Evolutionary conservation across 2,113 vertebrate genomes (phyloP).

Genomic region (Helogale parvula): DNA sequence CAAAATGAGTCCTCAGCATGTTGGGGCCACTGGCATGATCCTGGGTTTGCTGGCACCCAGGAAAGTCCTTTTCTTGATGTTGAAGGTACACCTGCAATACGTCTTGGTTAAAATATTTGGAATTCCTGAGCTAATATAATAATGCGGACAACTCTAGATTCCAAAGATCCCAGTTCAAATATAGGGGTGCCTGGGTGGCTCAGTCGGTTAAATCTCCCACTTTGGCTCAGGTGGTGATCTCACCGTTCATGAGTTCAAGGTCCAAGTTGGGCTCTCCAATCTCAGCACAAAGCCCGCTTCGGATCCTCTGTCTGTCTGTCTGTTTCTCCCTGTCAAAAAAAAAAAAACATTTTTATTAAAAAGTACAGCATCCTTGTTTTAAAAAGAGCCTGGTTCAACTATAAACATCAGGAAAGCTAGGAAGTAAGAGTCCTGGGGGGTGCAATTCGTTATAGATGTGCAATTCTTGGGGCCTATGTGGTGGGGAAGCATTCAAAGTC

Average conservation of each 20-base stretch:
- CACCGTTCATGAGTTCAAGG: too few relatives aligned
- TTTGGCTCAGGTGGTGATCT: too few relatives aligned
- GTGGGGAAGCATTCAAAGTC: neutral
- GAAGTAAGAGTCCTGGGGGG: neutral
- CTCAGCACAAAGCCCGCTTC: too few relatives aligned
- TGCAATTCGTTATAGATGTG: constrained; percentile 55
- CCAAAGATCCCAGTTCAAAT: constrained; percentile 46
- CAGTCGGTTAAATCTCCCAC: too few relatives aligned
- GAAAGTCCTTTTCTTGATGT: constrained; percentile 9
- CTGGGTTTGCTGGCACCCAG: neutral
- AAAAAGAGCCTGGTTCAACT: constrained; percentile 57
- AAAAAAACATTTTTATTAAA: too few relatives aligned
- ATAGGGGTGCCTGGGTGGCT: too few relatives aligned
- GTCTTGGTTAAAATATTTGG: constrained; percentile 56
- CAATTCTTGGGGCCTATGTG: neutral
- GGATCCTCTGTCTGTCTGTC: too few relatives aligned
- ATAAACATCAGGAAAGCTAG: constrained; percentile 49
- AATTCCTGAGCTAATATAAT: constrained; percentile 52
- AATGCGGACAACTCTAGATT: constrained; percentile 45
- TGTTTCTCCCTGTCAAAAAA: too few relatives aligned
- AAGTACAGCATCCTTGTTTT: too few relatives aligned
- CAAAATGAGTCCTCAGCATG: neutral
- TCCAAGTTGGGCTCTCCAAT: too few relatives aligned
- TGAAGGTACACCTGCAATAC: neutral
- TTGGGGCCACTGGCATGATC: neutral